These are phyloP conservation scores for Acleris emargana DNA, from an alignment of 2,888 invertebrate species.

Conservation along the genomic window DNA sequence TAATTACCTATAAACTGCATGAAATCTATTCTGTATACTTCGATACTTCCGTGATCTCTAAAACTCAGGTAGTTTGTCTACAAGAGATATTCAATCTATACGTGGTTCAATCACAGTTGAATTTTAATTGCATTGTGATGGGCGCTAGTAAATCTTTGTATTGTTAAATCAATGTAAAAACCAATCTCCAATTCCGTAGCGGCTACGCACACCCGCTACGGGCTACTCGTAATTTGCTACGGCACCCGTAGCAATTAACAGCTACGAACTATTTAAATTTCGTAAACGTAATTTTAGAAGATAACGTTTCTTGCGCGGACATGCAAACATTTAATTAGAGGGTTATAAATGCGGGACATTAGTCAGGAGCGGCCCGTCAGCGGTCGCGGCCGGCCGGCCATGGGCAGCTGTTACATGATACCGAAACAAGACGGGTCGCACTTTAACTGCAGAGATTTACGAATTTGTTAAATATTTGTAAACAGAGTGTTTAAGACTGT, in stretches of 20 bases:
- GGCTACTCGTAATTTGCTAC: conserved; percentile 31
- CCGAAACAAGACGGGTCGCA: conserved; percentile 12
- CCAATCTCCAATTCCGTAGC: too few species aligned
- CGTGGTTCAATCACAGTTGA: too few species aligned
- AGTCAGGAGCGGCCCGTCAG: conserved; percentile 74
- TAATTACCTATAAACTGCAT: too few species aligned
- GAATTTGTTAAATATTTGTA: neutral
- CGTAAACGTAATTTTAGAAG: conserved; percentile 56
- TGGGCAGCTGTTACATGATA: conserved; percentile 47
- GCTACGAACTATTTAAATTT: conserved; percentile 24
- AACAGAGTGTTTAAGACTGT: too few species aligned
- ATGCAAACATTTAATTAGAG: conserved; percentile 83
- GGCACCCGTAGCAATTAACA: conserved; percentile 31
- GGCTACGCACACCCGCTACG: neutral
- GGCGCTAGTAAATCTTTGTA: too few species aligned
- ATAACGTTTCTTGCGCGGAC: conserved; percentile 75
- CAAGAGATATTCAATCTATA: too few species aligned
- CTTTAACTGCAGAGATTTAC: conserved; percentile 11
- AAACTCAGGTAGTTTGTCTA: too few species aligned
- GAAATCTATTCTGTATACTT: too few species aligned
- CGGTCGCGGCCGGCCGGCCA: conserved; percentile 44
- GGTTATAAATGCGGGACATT: conserved; percentile 82
- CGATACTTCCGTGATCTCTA: too few species aligned
- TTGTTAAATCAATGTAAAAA: too few species aligned
- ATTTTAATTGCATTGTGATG: too few species aligned